A percentile compares a stretch with the other conserved stretches of the same genome.
Evolutionary conservation across 2,888 invertebrate species (phyloP).

Genomic region (Acanthopleura granulata): DNA sequence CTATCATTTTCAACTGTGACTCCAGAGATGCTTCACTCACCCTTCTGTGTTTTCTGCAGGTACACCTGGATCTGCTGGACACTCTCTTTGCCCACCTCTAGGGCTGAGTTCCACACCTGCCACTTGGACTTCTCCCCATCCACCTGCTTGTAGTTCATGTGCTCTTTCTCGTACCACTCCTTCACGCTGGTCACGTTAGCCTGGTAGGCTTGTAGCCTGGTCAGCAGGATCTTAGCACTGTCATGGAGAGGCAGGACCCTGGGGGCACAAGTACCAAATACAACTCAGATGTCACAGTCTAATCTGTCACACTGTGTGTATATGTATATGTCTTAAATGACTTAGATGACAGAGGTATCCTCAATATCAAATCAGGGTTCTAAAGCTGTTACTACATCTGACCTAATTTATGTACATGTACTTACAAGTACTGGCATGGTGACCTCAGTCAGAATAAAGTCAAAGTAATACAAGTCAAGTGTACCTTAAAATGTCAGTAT

Average conservation of each 20-base stretch:
- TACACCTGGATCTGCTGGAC: slow-evolving; percentile 66
- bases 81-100: slow-evolving; percentile 57
- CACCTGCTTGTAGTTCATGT: slow-evolving; percentile 60
- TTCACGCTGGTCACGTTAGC: slow-evolving; percentile 50
- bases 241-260: slow-evolving; percentile 64
- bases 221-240: slow-evolving; percentile 65
- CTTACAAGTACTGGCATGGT: too few relatives aligned
- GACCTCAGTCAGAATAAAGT: too few relatives aligned
- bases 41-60: slow-evolving; percentile 59
- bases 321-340: too few relatives aligned
- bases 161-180: slow-evolving; percentile 63
- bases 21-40: slow-evolving; percentile 34
- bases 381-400: too few relatives aligned
- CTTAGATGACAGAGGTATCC: too few relatives aligned
- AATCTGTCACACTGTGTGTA: too few relatives aligned
- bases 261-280: slow-evolving; percentile 21
- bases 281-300: too few relatives aligned
- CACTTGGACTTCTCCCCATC: slow-evolving; percentile 65
- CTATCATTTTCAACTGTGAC: too few relatives aligned
- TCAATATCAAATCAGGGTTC: too few relatives aligned
- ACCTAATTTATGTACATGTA: too few relatives aligned
- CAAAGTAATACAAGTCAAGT: too few relatives aligned
- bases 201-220: slow-evolving; percentile 59
- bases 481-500: too few relatives aligned
- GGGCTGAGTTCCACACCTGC: slow-evolving; percentile 66